Percentiles rank a stretch among this genome's conserved stretches.
phyloP scores from a whole-genome alignment of 2,888 invertebrate species.

The Lordiphosa andalusiaca region DNA sequence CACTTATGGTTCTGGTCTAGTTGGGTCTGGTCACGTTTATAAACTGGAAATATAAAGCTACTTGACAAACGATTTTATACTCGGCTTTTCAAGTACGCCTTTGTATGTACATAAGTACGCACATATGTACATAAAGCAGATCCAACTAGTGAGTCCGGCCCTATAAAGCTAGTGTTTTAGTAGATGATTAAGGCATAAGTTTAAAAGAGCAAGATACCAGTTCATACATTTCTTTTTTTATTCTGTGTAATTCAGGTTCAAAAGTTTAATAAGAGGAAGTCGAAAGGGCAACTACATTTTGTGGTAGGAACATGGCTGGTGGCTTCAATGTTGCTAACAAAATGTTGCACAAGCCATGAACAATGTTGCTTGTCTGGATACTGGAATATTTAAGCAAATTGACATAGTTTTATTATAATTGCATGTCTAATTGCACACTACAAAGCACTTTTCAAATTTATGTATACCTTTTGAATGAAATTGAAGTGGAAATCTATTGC shows the following conservation, averaged over 20 bases:
- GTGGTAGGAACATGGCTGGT: too few species aligned
- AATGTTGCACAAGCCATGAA: too few species aligned
- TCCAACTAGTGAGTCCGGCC: constrained; percentile 8
- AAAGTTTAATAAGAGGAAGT: constrained; percentile 3
- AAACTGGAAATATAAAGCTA: constrained; percentile 60
- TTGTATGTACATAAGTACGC: constrained; percentile 13
- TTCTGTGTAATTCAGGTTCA: constrained; percentile 18
- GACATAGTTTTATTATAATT: too few species aligned
- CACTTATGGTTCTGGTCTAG: constrained; percentile 27
- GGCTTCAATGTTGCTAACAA: too few species aligned
- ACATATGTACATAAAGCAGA: not conserved
- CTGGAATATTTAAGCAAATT: too few species aligned
- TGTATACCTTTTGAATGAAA: too few species aligned
- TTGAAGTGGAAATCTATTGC: too few species aligned
- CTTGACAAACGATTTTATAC: constrained; percentile 57
- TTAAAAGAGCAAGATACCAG: constrained; percentile 29
- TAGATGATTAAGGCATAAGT: constrained; percentile 38
- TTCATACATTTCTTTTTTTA: constrained; percentile 13
- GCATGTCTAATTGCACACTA: too few species aligned
- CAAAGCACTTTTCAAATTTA: too few species aligned
- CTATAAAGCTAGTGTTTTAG: constrained; percentile 39
- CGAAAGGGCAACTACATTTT: not conserved
- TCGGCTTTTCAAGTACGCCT: constrained; percentile 27
- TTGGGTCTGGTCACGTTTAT: constrained; percentile 31
- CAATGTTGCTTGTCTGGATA: too few species aligned